Conservation (phyloP, 2,113 vertebrate species). For the Galbula dea region DNA sequence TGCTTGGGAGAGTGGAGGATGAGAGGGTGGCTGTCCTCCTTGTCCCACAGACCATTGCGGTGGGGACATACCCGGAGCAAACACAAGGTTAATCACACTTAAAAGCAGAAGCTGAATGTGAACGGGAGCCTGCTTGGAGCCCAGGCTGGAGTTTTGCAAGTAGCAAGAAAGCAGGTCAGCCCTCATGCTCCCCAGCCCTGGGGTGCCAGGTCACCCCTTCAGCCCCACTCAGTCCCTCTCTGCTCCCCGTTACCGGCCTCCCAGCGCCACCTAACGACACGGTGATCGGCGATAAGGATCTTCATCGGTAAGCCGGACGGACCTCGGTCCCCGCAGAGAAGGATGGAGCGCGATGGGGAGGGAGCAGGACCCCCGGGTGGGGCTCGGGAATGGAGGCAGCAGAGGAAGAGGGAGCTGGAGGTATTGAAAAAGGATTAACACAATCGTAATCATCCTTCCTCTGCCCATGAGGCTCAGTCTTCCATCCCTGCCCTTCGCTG, state of each 20-base stretch:
- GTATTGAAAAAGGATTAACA: background rate
- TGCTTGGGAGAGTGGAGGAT: rapidly evolving
- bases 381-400: background rate
- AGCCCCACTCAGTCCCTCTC: background rate
- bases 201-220: background rate
- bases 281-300: background rate
- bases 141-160: background rate
- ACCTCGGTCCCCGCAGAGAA: rapidly evolving
- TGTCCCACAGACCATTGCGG: rapidly evolving
- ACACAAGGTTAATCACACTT: background rate
- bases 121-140: background rate
- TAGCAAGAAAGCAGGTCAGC: background rate
- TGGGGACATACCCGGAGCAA: background rate
- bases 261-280: constrained; percentile 54
- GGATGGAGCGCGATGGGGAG: background rate
- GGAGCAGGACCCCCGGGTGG: background rate
- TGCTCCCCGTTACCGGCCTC: background rate
- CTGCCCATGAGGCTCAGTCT: background rate
- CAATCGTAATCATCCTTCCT: background rate
- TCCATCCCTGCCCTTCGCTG: background rate
- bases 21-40: background rate
- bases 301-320: rapidly evolving
- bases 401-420: background rate
- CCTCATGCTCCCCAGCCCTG: rapidly evolving
- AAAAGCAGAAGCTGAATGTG: background rate